Base-by-base conservation (phyloP, 2,888 invertebrate genomes). In the Amblyteles armatorius region DNA sequence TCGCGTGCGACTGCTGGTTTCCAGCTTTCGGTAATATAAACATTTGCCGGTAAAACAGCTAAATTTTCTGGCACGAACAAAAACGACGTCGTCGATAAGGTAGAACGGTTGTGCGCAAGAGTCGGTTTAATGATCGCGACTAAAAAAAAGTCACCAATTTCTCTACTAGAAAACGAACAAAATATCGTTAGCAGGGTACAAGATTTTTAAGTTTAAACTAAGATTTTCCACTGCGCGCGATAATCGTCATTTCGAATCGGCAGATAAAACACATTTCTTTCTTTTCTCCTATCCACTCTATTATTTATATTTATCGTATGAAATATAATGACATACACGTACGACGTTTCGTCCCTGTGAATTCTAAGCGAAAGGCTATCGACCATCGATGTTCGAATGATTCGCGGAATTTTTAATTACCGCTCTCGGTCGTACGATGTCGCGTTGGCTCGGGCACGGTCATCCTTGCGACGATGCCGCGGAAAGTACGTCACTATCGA, bases 401-500 rank as follows among this genome's bases (percentile, higher is more conserved):
- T 81, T 57, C 57, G 48, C 36, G 81, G 81, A 84, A 81, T 84
- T 68, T 82, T 81, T 84, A 78, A 84, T 84, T 84, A 84, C 40
- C 69, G 63, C 69, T 36, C 55, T 74, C 22, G 67, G 68, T 77
- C 77, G 80, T 52, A 55, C 19, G 63, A 55, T 78, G 73, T 55
- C 73, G 68, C 73, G 48, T 52, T 63, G 29, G 6, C 55, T 33
- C 52, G 69, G 63, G 68, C 52, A 40, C 48, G 78, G 69, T 81
- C 50, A 55, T 36, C 74, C 65, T 63, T 44, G 40, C 76, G 65
- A 50, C 77, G 77, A 80, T 52, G 26, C 44, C 52, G 50, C 76
- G 44, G 33, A 33, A 50, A 50, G 74, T 78, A 87, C 89, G 88
- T 90, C 88, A 87, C 76, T 67, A 83, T 60, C 82, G 87, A 88